Percentiles rank a stretch among this genome's conserved stretches.
phyloP scores from a whole-genome alignment of 1,140 invertebrate species.

The Conus ventricosus region DNA sequence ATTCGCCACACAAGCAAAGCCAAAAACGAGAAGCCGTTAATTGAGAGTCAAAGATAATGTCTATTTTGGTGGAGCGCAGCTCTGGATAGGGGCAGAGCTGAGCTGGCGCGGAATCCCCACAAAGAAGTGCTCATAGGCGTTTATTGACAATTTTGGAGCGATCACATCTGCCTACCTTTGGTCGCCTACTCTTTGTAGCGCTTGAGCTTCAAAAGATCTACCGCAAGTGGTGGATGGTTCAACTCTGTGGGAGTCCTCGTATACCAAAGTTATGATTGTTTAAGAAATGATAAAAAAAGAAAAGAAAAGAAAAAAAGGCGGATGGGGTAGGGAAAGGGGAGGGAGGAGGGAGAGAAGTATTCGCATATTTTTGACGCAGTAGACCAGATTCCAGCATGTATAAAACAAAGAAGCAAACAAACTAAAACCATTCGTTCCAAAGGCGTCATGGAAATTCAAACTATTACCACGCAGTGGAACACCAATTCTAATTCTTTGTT shows the following conservation, averaged over 20 bases:
- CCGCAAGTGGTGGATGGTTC: background rate
- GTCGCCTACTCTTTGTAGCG: background rate
- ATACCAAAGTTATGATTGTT: background rate
- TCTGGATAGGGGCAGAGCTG: background rate
- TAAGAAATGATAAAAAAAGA: background rate
- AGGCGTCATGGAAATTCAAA: too few relatives aligned
- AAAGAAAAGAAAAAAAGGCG: too few relatives aligned
- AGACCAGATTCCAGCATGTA: too few relatives aligned
- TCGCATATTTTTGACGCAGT: too few relatives aligned
- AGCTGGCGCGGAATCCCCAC: constrained; percentile 7
- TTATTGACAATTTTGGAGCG: background rate
- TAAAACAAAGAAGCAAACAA: too few relatives aligned
- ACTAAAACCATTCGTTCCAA: too few relatives aligned
- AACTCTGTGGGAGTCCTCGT: background rate
- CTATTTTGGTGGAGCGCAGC: background rate
- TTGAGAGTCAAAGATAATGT: background rate
- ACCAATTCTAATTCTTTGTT: too few relatives aligned
- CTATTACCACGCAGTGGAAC: too few relatives aligned
- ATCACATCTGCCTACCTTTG: constrained; percentile 8
- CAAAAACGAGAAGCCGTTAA: background rate
- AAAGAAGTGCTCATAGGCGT: background rate
- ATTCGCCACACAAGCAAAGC: background rate
- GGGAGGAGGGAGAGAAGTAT: too few relatives aligned
- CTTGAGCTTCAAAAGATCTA: background rate
- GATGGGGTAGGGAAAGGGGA: too few relatives aligned